Conservation (phyloP, 2,113 vertebrate genomes). For the Poecile atricapillus region DNA sequence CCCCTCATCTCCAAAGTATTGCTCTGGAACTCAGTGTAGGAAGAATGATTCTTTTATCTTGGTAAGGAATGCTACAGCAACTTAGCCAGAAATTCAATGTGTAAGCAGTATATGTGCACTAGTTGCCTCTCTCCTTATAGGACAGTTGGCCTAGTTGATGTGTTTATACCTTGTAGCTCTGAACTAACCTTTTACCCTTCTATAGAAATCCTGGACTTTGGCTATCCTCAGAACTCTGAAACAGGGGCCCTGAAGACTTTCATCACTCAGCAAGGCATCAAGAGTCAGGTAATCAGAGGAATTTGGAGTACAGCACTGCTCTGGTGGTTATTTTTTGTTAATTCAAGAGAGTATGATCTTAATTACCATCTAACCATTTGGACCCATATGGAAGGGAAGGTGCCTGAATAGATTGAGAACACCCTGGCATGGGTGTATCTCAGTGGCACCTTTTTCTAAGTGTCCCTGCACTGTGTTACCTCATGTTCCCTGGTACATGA, state of each 20-base stretch:
- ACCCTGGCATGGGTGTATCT: neutral
- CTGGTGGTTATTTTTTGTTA: neutral
- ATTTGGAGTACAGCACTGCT: neutral
- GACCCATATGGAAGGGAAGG: neutral
- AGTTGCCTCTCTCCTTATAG: neutral
- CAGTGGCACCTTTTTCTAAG: neutral
- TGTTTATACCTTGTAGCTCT: neutral
- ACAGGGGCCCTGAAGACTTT: conserved; percentile 98
- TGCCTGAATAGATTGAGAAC: neutral
- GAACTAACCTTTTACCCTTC: conserved; percentile 33
- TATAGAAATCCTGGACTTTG: conserved; percentile 98
- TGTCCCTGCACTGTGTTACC: neutral
- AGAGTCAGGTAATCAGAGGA: conserved; percentile 87
- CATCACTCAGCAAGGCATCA: conserved; percentile 99
- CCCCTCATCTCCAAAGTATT: neutral
- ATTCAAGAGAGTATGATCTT: neutral
- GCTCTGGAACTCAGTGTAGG: neutral
- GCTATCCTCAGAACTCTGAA: conserved; percentile 99
- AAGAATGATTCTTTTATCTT: neutral
- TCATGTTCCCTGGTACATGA: fast-evolving
- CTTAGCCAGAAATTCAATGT: fast-evolving
- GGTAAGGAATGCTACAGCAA: neutral
- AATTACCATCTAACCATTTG: neutral
- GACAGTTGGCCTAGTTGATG: neutral
- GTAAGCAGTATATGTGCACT: neutral